Conservation (phyloP, 1,140 invertebrate species). For the Dreissena polymorpha region DNA sequence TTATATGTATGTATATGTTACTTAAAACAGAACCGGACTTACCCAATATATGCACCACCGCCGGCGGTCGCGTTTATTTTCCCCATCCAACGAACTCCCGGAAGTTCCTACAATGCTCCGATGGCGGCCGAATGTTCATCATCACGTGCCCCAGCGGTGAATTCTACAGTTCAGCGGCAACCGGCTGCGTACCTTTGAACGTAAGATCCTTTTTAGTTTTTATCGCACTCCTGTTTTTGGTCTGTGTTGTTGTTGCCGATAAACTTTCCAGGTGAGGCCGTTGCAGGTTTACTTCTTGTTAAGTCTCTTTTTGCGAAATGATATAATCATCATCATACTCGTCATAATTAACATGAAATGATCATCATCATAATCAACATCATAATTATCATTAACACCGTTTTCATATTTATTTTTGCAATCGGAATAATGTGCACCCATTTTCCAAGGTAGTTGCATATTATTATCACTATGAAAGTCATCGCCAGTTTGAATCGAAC, state of each 20-base stretch:
- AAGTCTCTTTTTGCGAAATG: background rate
- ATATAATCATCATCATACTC: background rate
- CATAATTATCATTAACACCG: background rate
- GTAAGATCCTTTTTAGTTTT: background rate
- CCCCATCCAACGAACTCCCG: constrained; percentile 49
- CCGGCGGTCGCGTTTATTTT: constrained; percentile 36
- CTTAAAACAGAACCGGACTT: constrained; percentile 17
- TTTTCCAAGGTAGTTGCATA: too few relatives aligned
- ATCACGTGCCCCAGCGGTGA: constrained; percentile 59
- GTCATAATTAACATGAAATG: background rate
- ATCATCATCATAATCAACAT: constrained; percentile 1
- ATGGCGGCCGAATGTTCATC: constrained; percentile 52
- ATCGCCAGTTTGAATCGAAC: too few relatives aligned
- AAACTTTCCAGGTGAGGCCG: background rate
- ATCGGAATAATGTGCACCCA: too few relatives aligned
- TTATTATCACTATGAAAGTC: too few relatives aligned
- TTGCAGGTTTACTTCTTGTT: background rate
- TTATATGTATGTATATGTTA: too few relatives aligned
- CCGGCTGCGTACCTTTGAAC: background rate
- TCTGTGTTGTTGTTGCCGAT: background rate
- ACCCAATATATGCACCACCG: constrained; percentile 20
- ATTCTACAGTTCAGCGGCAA: constrained; percentile 38
- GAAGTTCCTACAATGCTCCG: constrained; percentile 59
- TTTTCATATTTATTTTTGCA: too few relatives aligned
- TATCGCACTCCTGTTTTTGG: background rate